Evolutionary conservation across 2,113 vertebrate genomes (phyloP).

Genomic region (Epinephelus fuscoguttatus): DNA sequence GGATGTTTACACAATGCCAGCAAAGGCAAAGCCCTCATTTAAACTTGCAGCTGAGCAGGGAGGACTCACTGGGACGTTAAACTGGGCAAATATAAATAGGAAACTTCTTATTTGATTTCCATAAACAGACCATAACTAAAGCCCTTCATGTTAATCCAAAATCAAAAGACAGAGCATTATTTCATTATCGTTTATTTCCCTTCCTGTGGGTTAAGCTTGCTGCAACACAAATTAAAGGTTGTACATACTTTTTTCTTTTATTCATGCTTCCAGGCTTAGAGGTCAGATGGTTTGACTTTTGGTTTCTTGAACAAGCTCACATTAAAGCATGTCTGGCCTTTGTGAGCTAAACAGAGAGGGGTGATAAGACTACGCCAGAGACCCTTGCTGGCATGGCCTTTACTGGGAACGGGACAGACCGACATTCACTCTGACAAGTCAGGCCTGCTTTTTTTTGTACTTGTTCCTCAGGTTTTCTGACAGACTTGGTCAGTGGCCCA

Average conservation of each 20-base stretch:
- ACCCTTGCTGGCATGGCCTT: slow-evolving; percentile 53
- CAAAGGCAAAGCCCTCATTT: slow-evolving; percentile 52
- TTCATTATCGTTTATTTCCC: not conserved
- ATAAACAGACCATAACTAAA: slow-evolving; percentile 14
- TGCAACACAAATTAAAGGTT: slow-evolving; percentile 12
- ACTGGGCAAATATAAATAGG: slow-evolving; percentile 10
- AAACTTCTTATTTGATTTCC: slow-evolving; percentile 39
- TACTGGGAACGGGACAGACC: slow-evolving; percentile 50
- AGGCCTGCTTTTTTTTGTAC: slow-evolving; percentile 46
- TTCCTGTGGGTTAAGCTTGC: not conserved
- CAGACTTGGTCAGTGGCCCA: slow-evolving; percentile 68
- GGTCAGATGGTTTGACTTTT: slow-evolving; percentile 53
- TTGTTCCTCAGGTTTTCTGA: slow-evolving; percentile 61
- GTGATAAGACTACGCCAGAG: slow-evolving; percentile 53
- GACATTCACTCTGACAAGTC: slow-evolving; percentile 60
- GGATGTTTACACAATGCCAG: slow-evolving; percentile 66
- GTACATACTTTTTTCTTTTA: slow-evolving; percentile 26
- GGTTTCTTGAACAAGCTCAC: slow-evolving; percentile 52
- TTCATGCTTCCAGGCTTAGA: slow-evolving; percentile 9
- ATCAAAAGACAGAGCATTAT: not conserved
- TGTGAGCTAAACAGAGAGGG: slow-evolving; percentile 43
- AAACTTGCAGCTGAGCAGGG: slow-evolving; percentile 47
- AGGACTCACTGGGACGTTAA: slow-evolving; percentile 53
- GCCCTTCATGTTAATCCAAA: slow-evolving; percentile 13
- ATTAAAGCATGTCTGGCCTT: slow-evolving; percentile 54